Evolutionary conservation across 2,113 vertebrate genomes (phyloP), one percentile per base, ranked within the genome.

Genomic region (Terrapene triunguis): DNA sequence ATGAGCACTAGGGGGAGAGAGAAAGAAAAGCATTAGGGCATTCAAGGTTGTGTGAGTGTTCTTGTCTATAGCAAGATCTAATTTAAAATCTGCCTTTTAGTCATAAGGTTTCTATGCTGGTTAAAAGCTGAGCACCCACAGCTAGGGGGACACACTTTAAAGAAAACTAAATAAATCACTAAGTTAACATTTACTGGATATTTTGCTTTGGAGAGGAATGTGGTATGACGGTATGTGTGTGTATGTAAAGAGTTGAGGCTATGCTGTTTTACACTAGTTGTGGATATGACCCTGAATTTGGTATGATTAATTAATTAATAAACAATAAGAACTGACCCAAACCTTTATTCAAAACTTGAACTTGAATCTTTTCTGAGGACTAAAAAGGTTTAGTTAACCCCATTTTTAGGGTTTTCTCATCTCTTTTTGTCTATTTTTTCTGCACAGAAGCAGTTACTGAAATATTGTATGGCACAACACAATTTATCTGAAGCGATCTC

Each of bases 51-150:
- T 57, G 76, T n/a, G 82, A 35, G 32, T 16, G 6, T 51, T 84
- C 14, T 32, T 81, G 65, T 82, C 82, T 87, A 65, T 27, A 87
- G 82, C 10, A 85, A 57, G 10, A 78, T 7, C 69, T 74, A 88
- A 85, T 85, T 96, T 89, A 78, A 92, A 96, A 8, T 0, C 5
- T 78, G 50, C 19, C 69, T 92, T 93, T 81, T 42, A 90, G 91
- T 74, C 24, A 2, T 25, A n/a, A n/a, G 27, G 50, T 81, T 87
- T 24, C 82, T 93, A 85, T 87, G 81, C 92, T 89, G 53, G 6
- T 74, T 83, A 88, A 72, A 8, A 89, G 79, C 2, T 83, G 48
- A 96, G 89, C 10, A 59, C 42, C 50, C 44, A 83, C 38, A 38
- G 84, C 55, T 78, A 47, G 0, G 1, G 85, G 89, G 29, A 89